A percentile compares a stretch with the other conserved stretches of the same genome.
Evolutionary conservation across 2,888 invertebrate species (phyloP).

Genomic region (Cataglyphis altisquamis): DNA sequence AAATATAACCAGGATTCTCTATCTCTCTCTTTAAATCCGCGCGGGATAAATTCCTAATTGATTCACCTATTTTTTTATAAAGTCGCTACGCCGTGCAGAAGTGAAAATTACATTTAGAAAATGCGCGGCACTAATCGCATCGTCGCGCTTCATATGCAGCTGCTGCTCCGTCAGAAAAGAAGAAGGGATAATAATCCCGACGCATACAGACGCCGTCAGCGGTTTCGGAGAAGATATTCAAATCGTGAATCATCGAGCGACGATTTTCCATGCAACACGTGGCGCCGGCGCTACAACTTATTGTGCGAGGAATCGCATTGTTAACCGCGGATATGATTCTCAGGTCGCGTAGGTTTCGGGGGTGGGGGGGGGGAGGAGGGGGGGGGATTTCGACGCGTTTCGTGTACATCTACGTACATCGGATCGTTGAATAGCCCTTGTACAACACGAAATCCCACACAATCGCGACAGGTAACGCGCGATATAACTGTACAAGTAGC

Average conservation of each 20-base stretch:
- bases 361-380: too few relatives aligned
- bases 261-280: constrained; percentile 68
- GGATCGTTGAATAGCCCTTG: background rate
- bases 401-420: background rate
- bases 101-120: constrained; percentile 52
- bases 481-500: constrained; percentile 34
- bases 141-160: constrained; percentile 48
- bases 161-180: background rate
- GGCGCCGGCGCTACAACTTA: constrained; percentile 70
- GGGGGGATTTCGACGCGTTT: constrained; percentile 23
- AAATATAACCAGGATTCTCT: background rate
- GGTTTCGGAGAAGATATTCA: constrained; percentile 18
- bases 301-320: constrained; percentile 72
- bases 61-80: constrained; percentile 29
- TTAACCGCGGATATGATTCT: constrained; percentile 59
- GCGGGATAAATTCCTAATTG: constrained; percentile 28
- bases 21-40: background rate
- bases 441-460: background rate
- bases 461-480: constrained; percentile 14
- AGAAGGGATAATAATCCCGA: constrained; percentile 44
- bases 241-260: constrained; percentile 63
- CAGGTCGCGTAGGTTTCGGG: constrained; percentile 39
- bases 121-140: constrained; percentile 45
- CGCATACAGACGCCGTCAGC: constrained; percentile 13
- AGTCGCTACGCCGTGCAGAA: constrained; percentile 18